phyloP scores from a whole-genome alignment of 37 sponge, comb jelly and placozoan genomes.

The Chondrosia reniformis region DNA sequence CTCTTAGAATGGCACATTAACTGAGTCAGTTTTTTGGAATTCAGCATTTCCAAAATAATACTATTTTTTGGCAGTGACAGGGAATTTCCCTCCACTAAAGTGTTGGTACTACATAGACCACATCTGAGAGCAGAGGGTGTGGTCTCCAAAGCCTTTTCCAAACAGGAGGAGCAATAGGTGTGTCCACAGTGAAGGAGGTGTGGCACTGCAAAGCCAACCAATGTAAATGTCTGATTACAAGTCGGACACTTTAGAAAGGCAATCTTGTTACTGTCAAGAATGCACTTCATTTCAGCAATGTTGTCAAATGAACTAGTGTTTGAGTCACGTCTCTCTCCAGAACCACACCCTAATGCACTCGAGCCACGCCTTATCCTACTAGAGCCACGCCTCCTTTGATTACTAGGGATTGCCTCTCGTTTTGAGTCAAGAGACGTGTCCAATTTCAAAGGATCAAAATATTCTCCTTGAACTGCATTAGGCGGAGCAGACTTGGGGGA shows the following conservation, averaged over 20 bases:
- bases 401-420: background rate
- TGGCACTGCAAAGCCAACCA: conserved; percentile 29
- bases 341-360: background rate
- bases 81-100: conserved; percentile 46
- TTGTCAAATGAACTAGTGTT: too few relatives aligned
- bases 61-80: conserved; percentile 46
- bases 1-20: conserved; percentile 16
- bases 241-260: conserved; percentile 26
- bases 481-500: too few relatives aligned
- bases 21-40: conserved; percentile 37
- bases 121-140: conserved; percentile 52
- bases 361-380: background rate
- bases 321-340: background rate
- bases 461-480: too few relatives aligned
- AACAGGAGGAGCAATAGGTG: conserved; percentile 65
- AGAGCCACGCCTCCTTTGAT: background rate
- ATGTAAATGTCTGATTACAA: conserved; percentile 9
- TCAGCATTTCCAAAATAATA: conserved; percentile 56
- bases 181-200: conserved; percentile 74
- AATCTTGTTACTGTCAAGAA: background rate
- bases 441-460: conserved; percentile 13
- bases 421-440: background rate
- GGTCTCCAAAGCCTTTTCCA: conserved; percentile 40
- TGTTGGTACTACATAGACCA: conserved; percentile 48
- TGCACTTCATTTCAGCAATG: background rate